Evolutionary conservation across 2,797 vertebrate species (phyloP).

Genomic region (Lutjanus argentimaculatus): DNA sequence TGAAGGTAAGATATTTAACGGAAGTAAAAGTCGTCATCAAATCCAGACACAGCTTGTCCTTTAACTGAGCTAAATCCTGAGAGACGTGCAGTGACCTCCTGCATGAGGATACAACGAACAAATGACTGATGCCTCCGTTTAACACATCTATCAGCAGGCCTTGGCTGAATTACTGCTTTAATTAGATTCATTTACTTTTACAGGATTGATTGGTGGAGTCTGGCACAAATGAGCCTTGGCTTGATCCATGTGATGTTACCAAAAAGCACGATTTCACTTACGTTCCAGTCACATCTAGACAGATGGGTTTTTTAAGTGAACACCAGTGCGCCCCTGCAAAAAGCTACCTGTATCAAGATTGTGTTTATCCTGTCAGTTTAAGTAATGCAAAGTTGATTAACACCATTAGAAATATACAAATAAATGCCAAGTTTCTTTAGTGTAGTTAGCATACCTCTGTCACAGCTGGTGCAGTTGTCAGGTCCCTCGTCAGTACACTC

Average conservation of each 20-base stretch:
- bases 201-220: slow-evolving; percentile 62
- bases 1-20: slow-evolving; percentile 1
- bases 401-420: too few species aligned
- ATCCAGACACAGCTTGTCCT: slow-evolving; percentile 12
- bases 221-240: slow-evolving; percentile 62
- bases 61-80: slow-evolving; percentile 8
- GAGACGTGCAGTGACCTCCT: slow-evolving; percentile 30
- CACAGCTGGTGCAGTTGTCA: slow-evolving; percentile 89
- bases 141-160: slow-evolving; percentile 44
- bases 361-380: background rate
- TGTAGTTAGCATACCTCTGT: slow-evolving; percentile 84
- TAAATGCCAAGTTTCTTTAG: too few species aligned
- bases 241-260: slow-evolving; percentile 49
- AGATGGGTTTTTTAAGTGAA: slow-evolving; percentile 35
- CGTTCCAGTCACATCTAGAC: slow-evolving; percentile 31
- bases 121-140: slow-evolving; percentile 35
- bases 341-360: background rate
- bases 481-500: slow-evolving; percentile 89
- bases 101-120: slow-evolving; percentile 5
- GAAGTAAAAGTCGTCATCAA: background rate
- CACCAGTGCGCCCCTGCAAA: slow-evolving; percentile 8
- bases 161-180: slow-evolving; percentile 58
- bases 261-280: slow-evolving; percentile 46
- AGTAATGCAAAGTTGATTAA: background rate
- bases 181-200: slow-evolving; percentile 66